These are phyloP conservation scores for Cotesia chilonis DNA, from an alignment of 1,140 invertebrate species.

Conservation along the genomic window DNA sequence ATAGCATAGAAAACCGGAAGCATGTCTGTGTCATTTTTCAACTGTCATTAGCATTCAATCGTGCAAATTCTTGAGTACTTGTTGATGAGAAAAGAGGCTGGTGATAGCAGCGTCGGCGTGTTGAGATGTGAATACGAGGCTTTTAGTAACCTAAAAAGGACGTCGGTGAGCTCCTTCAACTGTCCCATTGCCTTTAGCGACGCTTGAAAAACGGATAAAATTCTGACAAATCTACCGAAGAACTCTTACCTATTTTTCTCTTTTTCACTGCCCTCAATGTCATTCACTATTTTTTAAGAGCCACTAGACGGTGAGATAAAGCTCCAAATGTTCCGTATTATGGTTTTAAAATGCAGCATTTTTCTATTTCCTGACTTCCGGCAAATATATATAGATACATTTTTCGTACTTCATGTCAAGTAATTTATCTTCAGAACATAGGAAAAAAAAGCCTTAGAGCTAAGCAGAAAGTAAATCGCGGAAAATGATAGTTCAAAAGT, in stretches of 20 bases:
- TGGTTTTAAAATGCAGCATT: too few relatives aligned
- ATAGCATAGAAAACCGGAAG: too few relatives aligned
- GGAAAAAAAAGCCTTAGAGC: too few relatives aligned
- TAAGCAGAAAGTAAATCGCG: too few relatives aligned
- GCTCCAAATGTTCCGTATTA: too few relatives aligned
- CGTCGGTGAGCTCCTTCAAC: constrained; percentile 9
- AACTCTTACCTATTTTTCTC: constrained; percentile 24
- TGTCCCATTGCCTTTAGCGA: background rate
- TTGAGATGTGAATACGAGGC: constrained; percentile 3
- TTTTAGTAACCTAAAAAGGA: background rate
- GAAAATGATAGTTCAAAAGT: too few relatives aligned
- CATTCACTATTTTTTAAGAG: constrained; percentile 8
- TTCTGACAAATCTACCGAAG: constrained; percentile 32
- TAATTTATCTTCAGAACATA: too few relatives aligned
- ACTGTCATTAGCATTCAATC: background rate
- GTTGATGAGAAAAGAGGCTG: constrained; percentile 1
- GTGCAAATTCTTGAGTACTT: background rate
- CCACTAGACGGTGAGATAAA: background rate
- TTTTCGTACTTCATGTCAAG: too few relatives aligned
- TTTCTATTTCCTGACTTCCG: too few relatives aligned
- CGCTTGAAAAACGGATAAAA: constrained; percentile 34
- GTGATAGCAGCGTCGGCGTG: background rate
- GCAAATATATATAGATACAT: too few relatives aligned
- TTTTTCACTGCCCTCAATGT: background rate
- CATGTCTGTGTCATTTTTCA: background rate